Conservation (phyloP, 2,113 vertebrate genomes). For the Oryzias melastigma region DNA sequence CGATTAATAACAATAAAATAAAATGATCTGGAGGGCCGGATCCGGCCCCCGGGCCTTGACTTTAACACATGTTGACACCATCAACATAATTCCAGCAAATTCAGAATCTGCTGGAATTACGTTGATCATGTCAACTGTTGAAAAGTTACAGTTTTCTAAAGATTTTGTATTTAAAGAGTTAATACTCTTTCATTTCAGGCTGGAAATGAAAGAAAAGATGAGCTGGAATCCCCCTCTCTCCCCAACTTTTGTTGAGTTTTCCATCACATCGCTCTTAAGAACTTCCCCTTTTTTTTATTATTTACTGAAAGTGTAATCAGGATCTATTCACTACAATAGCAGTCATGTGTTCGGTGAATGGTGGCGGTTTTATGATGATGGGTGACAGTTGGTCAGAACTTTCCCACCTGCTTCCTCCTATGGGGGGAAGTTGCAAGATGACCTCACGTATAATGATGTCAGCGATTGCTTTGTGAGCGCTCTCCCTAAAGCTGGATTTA, state of each 20-base stretch:
- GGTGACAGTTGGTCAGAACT: slow-evolving; percentile 70
- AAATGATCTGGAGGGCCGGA: no score
- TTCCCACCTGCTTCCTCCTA: slow-evolving; percentile 83
- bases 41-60: no score
- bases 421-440: slow-evolving; percentile 78
- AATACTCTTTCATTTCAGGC: background rate
- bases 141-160: no score
- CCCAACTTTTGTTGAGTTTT: background rate
- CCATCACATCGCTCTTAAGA: background rate
- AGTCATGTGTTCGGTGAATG: slow-evolving; percentile 14
- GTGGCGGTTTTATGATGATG: slow-evolving; percentile 18
- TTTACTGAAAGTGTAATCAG: slow-evolving; percentile 14
- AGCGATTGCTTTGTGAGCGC: slow-evolving; percentile 83
- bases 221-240: slow-evolving; percentile 17
- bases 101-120: no score
- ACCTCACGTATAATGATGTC: slow-evolving; percentile 86
- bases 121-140: no score
- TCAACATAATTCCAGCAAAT: no score
- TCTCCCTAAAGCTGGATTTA: slow-evolving; percentile 67
- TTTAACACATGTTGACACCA: no score
- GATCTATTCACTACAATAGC: background rate
- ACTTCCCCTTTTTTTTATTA: slow-evolving; percentile 36
- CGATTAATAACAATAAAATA: no score
- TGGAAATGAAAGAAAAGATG: background rate
- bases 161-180: no score